Base-by-base conservation (phyloP, 2,888 invertebrate genomes). In the Zelleria hepariella region DNA sequence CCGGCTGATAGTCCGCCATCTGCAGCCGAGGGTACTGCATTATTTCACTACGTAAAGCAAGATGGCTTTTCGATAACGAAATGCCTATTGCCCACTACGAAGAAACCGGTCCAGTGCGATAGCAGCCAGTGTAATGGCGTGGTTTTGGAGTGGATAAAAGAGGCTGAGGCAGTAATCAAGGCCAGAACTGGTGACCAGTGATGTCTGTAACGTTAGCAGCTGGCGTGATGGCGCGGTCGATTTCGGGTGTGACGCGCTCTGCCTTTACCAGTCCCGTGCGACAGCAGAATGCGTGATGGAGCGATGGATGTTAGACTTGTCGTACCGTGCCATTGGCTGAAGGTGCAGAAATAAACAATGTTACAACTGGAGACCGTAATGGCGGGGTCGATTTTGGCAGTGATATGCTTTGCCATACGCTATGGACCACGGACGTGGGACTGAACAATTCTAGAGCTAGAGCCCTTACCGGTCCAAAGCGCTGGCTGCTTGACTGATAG, bases 261-360 rank as follows among this genome's bases (percentile, higher is more conserved):
- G 92, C 91, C 68, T 96, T 88, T 53, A 93, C 92, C 75, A 92
- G 93, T n/a, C 0, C 95, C 95, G 0, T 93, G 92, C 2, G 95
- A 94, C 62, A 94, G 81, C 73, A 94, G 91, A 15, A 92, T 91
- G 0, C 91, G 91, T 0, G 91, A 90, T 0, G 91, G 85, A 0
- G 92, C 88, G 0, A n/a, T n/a, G n/a, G n/a, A n/a, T n/a, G n/a
- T n/a, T n/a, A n/a, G n/a, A n/a, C n/a, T n/a, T n/a, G n/a, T n/a
- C n/a, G n/a, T n/a, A n/a, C n/a, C 15, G 15, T 2, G 15, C 15
- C 32, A 42, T 42, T 2, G 32, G 2, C 15, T 10, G 32, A 10
- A 15, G 32, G 15, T 42, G 1, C 32, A 4, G 15, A 10, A 42
- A 2, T 42, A 42, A 42, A 4, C 32, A 10, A 10, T 15, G 15